phyloP scores from a whole-genome alignment of 2,797 vertebrate genomes.

The Falco berigora region DNA sequence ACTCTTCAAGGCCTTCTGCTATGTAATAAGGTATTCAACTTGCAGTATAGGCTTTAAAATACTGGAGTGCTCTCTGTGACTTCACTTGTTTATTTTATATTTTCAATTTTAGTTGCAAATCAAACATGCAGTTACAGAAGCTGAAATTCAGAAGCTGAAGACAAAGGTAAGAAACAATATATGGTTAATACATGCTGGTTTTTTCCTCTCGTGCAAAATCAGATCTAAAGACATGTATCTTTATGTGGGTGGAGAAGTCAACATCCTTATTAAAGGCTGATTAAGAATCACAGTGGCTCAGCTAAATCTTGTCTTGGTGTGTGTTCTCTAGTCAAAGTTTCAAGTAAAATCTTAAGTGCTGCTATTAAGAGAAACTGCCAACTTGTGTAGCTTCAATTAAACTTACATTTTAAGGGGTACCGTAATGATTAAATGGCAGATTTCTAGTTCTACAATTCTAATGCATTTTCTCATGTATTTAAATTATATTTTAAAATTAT shows the following conservation, averaged over 20 bases:
- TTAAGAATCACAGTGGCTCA: not conserved
- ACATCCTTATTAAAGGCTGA: slow-evolving; percentile 2
- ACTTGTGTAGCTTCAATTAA: not conserved
- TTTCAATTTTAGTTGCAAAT: slow-evolving; percentile 91
- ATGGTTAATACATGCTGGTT: not conserved
- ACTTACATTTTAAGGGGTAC: not conserved
- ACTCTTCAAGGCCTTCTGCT: slow-evolving; percentile 65
- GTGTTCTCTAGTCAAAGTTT: not conserved
- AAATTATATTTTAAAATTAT: not conserved
- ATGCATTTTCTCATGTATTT: not conserved
- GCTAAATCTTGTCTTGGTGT: not conserved
- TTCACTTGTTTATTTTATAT: slow-evolving; percentile 69
- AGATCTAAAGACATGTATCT: not conserved
- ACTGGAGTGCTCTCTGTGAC: slow-evolving; percentile 43
- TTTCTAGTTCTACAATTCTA: not conserved
- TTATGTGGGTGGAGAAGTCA: slow-evolving; percentile 48
- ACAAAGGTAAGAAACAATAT: slow-evolving; percentile 87
- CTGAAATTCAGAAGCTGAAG: slow-evolving; percentile 99
- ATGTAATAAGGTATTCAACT: slow-evolving; percentile 51
- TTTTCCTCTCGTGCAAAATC: slow-evolving; percentile 29
- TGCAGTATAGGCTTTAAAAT: slow-evolving; percentile 60
- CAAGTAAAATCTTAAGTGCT: slow-evolving; percentile 7
- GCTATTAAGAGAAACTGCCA: slow-evolving; percentile 8
- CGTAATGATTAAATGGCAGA: not conserved
- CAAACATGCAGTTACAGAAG: slow-evolving; percentile 98